phyloP scores from a whole-genome alignment of 1,140 invertebrate species.

The Drosophila rufa region DNA sequence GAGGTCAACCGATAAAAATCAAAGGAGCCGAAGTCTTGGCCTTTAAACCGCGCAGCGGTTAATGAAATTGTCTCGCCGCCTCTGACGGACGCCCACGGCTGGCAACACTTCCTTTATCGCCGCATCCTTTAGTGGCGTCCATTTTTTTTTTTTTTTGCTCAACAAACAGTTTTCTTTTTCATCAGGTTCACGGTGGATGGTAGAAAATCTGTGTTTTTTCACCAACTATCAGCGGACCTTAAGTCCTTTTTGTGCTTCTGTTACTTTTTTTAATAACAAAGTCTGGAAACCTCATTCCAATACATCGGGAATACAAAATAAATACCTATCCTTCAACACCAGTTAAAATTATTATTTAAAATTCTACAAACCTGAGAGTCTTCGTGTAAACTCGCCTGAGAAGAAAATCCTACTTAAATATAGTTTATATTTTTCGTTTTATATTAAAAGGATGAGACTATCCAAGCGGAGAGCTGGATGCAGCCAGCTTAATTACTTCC shows the following conservation, averaged over 20 bases:
- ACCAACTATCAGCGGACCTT: neutral
- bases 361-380: neutral
- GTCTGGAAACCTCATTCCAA: neutral
- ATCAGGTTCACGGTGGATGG: constrained; percentile 55
- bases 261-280: neutral
- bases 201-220: constrained; percentile 9
- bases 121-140: neutral
- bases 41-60: constrained; percentile 58
- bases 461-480: neutral
- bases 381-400: neutral
- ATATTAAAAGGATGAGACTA: neutral
- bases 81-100: constrained; percentile 10
- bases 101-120: constrained; percentile 4
- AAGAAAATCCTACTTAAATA: neutral
- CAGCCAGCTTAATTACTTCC: constrained; percentile 21
- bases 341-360: neutral
- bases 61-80: constrained; percentile 72
- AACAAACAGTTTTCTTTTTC: neutral
- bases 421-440: neutral
- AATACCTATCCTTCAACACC: neutral
- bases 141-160: constrained; percentile 2
- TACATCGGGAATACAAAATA: neutral
- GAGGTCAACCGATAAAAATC: constrained; percentile 67
- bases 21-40: constrained; percentile 54
- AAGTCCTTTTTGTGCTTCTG: neutral